phyloP scores from a whole-genome alignment of 2,113 vertebrate genomes.

The Thomomys bottae region DNA sequence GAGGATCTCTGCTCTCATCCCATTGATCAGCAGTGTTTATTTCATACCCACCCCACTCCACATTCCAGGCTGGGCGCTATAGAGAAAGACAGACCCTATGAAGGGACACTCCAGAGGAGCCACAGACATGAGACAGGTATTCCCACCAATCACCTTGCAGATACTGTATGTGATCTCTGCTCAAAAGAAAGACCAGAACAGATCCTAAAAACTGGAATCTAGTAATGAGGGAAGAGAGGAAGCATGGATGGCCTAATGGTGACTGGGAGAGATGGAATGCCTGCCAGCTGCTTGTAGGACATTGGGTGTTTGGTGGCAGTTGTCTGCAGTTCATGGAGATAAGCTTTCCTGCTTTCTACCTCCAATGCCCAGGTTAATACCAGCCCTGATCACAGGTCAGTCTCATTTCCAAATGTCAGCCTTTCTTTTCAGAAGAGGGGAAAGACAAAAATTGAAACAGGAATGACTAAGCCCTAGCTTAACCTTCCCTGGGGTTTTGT shows the following conservation, averaged over 20 bases:
- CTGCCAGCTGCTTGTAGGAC: slow-evolving; percentile 31
- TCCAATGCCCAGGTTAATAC: background rate
- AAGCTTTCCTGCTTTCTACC: background rate
- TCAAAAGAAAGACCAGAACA: background rate
- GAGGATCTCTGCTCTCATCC: background rate
- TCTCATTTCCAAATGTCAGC: slow-evolving; percentile 11
- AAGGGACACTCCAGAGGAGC: background rate
- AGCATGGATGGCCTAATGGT: background rate
- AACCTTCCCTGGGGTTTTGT: background rate
- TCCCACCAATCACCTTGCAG: background rate
- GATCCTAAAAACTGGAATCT: background rate
- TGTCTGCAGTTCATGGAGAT: background rate
- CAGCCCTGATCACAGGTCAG: background rate
- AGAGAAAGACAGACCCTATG: accelerated
- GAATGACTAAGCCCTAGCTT: slow-evolving; percentile 6
- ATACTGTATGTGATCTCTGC: background rate
- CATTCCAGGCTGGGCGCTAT: background rate
- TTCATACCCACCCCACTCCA: background rate
- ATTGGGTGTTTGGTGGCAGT: background rate
- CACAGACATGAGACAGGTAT: background rate
- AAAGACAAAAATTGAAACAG: background rate
- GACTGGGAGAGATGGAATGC: accelerated
- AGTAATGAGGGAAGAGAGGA: background rate
- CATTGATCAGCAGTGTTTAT: background rate
- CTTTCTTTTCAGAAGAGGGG: slow-evolving; percentile 16